Base-by-base conservation (phyloP, 2,888 invertebrate genomes). In the Ichneumon xanthorius region DNA sequence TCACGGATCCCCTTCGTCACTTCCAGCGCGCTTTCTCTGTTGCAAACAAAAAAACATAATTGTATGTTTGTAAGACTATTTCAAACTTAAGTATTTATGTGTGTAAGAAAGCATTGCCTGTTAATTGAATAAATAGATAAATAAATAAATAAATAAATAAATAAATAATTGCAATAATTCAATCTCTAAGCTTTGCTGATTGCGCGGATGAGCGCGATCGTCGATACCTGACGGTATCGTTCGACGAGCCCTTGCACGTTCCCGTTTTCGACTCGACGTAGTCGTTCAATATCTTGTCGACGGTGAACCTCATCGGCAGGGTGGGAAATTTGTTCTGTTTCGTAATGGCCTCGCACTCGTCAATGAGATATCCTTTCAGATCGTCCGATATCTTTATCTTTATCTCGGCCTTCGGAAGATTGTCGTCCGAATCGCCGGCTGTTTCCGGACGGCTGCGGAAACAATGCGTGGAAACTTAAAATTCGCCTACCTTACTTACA, bases 331-430 rank as follows among this genome's bases (percentile, higher is more conserved):
- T 98, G 92, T 97, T 97, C 91, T 99, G 98, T 30, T 98, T 95
- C 0, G 96, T 97, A 80, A 99, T 97, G 0, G 98, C 96, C 92
- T 99, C 98, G 97, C 98, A 98, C 94, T 99, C 99, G 93, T 99
- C 99, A 0, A 99, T 98, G 0, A 99, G 95, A 96, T 98, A 97
- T 4, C 97, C 97, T 93, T 98, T 99, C 4, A 99, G 94, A 92
- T 98, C 98, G 91, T 99, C 98, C 0, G 99, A 98, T 80, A 99
- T 97, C 94, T 97, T 97, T 37, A 99, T 97, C 94, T 98, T 97
- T 1, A 99, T 96, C 94, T 98, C 98, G 4, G 91, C 89, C 87
- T 93, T 93, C 3, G 92, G 87, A 9, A 90, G 89, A 85, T 90
- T 92, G 45, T 93, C 92, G 71, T 92, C 92, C 4, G 89, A 89